phyloP scores from a whole-genome alignment of 2,113 vertebrate genomes.

The Sinocyclocheilus grahami region DNA sequence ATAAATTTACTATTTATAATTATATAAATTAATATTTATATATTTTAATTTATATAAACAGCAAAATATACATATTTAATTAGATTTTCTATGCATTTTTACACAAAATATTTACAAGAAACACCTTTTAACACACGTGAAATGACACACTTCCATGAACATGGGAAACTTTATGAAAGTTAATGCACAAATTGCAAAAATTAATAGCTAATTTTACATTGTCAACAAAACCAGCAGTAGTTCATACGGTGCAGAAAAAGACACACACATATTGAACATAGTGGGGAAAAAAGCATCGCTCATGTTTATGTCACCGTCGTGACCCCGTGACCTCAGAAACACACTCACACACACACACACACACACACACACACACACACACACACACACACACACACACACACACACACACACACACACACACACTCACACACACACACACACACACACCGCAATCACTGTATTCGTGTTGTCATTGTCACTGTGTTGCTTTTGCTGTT shows the following conservation, averaged over 20 bases:
- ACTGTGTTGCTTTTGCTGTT: slow-evolving; percentile 44
- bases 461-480: slow-evolving; percentile 37
- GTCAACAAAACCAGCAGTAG: neutral
- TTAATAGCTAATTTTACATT: neutral
- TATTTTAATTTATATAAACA: neutral
- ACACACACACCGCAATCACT: slow-evolving; percentile 4
- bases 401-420: neutral
- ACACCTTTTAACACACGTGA: too few relatives aligned
- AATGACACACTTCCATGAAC: neutral
- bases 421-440: neutral
- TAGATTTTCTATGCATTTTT: neutral
- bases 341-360: neutral
- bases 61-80: neutral
- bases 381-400: neutral
- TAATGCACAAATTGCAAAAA: neutral
- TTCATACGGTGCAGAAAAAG: neutral
- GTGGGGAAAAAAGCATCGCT: neutral
- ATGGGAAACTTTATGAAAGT: neutral
- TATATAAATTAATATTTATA: neutral
- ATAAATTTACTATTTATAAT: neutral
- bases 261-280: neutral
- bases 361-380: neutral
- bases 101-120: neutral
- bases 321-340: slow-evolving; percentile 18
- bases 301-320: neutral